Percentiles rank a stretch among this genome's conserved stretches.
phyloP scores from a whole-genome alignment of 2,888 invertebrate genomes.

The Eumerus sabulonum region DNA sequence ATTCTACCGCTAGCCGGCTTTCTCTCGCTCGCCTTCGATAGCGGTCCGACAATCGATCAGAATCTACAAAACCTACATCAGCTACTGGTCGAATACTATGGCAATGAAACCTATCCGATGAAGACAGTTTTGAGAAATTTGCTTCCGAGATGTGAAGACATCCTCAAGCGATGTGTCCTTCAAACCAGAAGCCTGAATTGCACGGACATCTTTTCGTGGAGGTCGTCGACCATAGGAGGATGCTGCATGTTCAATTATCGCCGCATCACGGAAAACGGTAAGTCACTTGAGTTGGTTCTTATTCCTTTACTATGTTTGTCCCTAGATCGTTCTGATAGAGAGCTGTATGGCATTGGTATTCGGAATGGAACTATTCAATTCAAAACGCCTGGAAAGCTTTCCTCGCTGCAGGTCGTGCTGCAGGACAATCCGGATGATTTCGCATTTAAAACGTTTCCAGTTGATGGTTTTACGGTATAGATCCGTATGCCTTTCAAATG shows the following conservation, averaged over 20 bases:
- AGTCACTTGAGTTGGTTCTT: too few species aligned
- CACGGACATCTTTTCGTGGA: slow-evolving; percentile 71
- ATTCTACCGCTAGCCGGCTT: slow-evolving; percentile 73
- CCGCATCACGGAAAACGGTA: slow-evolving; percentile 70
- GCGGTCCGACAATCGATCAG: slow-evolving; percentile 55
- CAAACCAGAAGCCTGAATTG: slow-evolving; percentile 72
- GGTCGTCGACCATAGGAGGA: slow-evolving; percentile 73
- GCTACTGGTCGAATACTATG: slow-evolving; percentile 73
- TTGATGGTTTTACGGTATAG: slow-evolving; percentile 73
- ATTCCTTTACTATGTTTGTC: neutral
- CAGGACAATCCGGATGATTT: slow-evolving; percentile 72
- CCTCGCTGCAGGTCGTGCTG: slow-evolving; percentile 75
- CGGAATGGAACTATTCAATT: slow-evolving; percentile 22
- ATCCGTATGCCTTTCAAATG: neutral
- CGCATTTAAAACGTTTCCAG: slow-evolving; percentile 70
- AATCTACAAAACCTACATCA: slow-evolving; percentile 73
- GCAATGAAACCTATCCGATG: slow-evolving; percentile 73
- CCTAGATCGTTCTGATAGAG: too few species aligned
- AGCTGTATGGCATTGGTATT: too few species aligned
- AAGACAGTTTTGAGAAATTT: slow-evolving; percentile 72
- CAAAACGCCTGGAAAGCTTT: slow-evolving; percentile 44
- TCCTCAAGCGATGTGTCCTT: slow-evolving; percentile 74
- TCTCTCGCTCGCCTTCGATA: slow-evolving; percentile 72
- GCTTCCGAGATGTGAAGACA: slow-evolving; percentile 74
- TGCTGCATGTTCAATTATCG: slow-evolving; percentile 77